These are phyloP conservation scores for Dusona sp. DNA, from an alignment of 2,888 invertebrate genomes.

Conservation along the genomic window DNA sequence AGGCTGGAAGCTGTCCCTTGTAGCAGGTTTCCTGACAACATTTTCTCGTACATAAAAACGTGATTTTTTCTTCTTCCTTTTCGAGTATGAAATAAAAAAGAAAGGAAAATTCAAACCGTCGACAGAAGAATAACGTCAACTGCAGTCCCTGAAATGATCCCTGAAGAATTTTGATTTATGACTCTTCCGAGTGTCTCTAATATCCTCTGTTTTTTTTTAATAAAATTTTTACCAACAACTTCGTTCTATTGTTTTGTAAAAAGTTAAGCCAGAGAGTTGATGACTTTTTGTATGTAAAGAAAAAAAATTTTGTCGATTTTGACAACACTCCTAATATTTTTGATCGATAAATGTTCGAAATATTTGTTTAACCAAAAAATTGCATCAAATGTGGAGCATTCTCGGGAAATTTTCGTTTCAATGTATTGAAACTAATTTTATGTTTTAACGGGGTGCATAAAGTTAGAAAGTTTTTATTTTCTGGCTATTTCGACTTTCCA, in stretches of 20 bases:
- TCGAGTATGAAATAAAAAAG: neutral
- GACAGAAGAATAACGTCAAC: neutral
- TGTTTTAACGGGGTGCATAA: neutral
- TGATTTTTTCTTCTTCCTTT: neutral
- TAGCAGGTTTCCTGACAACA: conserved; percentile 18
- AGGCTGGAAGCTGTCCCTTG: neutral
- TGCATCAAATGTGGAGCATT: neutral
- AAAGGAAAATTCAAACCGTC: neutral
- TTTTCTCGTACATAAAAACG: conserved; percentile 31
- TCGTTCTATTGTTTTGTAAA: neutral
- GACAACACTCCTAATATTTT: neutral
- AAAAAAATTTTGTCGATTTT: neutral
- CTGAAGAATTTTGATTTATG: conserved; percentile 51
- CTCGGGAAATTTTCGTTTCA: neutral
- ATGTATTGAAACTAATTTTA: neutral
- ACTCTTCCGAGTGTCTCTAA: neutral
- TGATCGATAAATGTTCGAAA: neutral
- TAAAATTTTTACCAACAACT: neutral
- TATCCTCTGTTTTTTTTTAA: conserved; percentile 2
- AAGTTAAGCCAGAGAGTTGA: no score
- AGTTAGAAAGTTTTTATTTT: neutral
- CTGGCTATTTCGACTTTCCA: neutral
- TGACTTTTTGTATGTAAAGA: conserved; percentile 8
- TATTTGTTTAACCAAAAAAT: neutral
- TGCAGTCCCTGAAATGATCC: conserved; percentile 1